These are phyloP conservation scores for Tricholauxania praeusta DNA, from an alignment of 2,888 invertebrate species.

Conservation along the genomic window DNA sequence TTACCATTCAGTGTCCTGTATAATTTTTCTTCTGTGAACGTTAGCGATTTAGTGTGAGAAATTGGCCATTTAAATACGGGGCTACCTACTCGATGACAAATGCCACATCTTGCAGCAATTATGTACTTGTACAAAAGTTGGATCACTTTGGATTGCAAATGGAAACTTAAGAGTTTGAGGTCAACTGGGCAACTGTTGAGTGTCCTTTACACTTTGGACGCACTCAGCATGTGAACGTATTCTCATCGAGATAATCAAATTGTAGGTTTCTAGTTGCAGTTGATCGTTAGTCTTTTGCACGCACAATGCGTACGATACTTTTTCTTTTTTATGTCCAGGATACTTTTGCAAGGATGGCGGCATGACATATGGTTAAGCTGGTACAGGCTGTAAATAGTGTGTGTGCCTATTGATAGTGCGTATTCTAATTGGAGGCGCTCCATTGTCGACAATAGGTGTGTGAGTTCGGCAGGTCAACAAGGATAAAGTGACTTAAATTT, in stretches of 20 bases:
- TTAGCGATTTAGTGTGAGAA: slow-evolving; percentile 64
- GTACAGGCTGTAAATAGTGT: background rate
- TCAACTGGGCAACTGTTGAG: slow-evolving; percentile 11
- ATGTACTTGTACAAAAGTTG: background rate
- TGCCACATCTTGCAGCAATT: slow-evolving; percentile 50
- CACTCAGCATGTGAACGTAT: slow-evolving; percentile 55
- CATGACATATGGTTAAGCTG: slow-evolving; percentile 6
- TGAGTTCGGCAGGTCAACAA: background rate
- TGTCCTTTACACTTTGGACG: slow-evolving; percentile 13
- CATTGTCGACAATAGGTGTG: background rate
- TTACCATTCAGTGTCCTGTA: background rate
- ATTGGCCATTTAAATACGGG: slow-evolving; percentile 62
- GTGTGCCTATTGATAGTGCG: slow-evolving; percentile 2
- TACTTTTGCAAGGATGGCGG: too few species aligned
- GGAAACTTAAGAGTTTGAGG: too few species aligned
- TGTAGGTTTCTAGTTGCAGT: slow-evolving; percentile 54
- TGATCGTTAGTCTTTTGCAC: background rate
- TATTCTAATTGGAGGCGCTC: slow-evolving; percentile 3
- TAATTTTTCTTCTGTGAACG: slow-evolving; percentile 27
- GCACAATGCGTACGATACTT: background rate
- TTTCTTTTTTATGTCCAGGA: too few species aligned
- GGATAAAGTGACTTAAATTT: slow-evolving; percentile 45
- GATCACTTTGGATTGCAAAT: background rate
- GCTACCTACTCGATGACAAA: slow-evolving; percentile 53
- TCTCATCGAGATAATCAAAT: slow-evolving; percentile 64